A percentile compares a stretch with the other conserved stretches of the same genome.
Evolutionary conservation across 2,888 invertebrate species (phyloP).

Genomic region (Apodemia zela): DNA sequence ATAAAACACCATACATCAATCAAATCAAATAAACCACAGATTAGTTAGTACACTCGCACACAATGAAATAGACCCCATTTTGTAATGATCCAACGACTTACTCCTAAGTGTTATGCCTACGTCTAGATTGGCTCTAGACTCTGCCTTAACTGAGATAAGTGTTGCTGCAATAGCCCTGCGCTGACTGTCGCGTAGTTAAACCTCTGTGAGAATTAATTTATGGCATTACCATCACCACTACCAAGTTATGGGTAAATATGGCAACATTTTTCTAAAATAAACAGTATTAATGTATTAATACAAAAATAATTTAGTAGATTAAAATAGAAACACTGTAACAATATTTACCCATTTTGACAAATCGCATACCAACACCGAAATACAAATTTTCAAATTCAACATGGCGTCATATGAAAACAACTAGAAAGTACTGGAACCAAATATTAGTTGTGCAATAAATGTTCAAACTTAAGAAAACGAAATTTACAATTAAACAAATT

Average conservation of each 20-base stretch:
- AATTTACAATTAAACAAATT: neutral
- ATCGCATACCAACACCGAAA: conserved; percentile 27
- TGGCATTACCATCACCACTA: conserved; percentile 71
- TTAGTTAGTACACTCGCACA: conserved; percentile 62
- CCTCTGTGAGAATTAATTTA: conserved; percentile 70
- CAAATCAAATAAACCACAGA: conserved; percentile 17
- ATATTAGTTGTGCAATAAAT: conserved; percentile 5
- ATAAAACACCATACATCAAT: conserved; percentile 24
- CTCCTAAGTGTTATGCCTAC: conserved; percentile 45
- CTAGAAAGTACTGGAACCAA: conserved; percentile 24
- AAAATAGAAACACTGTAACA: conserved; percentile 23
- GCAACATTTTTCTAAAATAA: conserved; percentile 42
- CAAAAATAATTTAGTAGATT: neutral
- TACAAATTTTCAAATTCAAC: conserved; percentile 23
- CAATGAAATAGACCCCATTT: conserved; percentile 52
- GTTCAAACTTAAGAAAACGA: neutral
- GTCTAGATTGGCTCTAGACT: conserved; percentile 37
- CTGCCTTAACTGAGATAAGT: conserved; percentile 72
- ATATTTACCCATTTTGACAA: conserved; percentile 26
- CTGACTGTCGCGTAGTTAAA: conserved; percentile 79
- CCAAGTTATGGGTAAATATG: conserved; percentile 40
- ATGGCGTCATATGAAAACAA: conserved; percentile 16
- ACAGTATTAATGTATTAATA: neutral
- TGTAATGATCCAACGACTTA: conserved; percentile 57
- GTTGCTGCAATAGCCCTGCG: conserved; percentile 77